A percentile compares a stretch with the other conserved stretches of the same genome.
Evolutionary conservation across 2,888 invertebrate species (phyloP).

Genomic region (Kryphioiulus occultus): DNA sequence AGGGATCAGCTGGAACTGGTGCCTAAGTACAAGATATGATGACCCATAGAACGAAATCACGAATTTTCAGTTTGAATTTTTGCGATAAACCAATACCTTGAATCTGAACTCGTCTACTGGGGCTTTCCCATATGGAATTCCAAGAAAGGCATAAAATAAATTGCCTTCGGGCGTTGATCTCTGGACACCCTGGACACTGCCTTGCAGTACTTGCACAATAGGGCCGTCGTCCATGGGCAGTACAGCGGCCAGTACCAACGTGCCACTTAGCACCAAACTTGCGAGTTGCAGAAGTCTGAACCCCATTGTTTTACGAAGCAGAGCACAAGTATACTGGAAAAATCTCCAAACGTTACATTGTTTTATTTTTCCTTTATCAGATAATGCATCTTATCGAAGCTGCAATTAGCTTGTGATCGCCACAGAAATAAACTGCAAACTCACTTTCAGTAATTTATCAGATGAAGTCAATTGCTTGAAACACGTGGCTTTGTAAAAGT

Average conservation of each 20-base stretch:
- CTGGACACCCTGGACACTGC: constrained; percentile 10
- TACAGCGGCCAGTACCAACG: neutral
- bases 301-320: too few species aligned
- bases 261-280: neutral
- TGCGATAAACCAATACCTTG: constrained; percentile 46
- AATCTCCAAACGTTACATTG: too few species aligned
- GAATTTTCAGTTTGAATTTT: neutral
- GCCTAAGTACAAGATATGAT: neutral
- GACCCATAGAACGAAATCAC: too few species aligned
- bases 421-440: too few species aligned
- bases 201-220: neutral
- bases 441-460: too few species aligned
- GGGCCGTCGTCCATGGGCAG: constrained; percentile 15
- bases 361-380: too few species aligned
- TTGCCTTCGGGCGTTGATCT: constrained; percentile 37
- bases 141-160: constrained; percentile 45
- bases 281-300: neutral
- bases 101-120: constrained; percentile 46
- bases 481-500: too few species aligned
- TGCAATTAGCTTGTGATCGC: too few species aligned
- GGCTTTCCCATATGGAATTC: constrained; percentile 50
- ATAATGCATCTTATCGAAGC: too few species aligned
- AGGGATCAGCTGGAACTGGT: constrained; percentile 43
- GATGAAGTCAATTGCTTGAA: too few species aligned
- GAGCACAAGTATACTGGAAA: too few species aligned